Percentiles rank a stretch among this genome's conserved stretches.
These are phyloP conservation scores for Leptinotarsa haldemani DNA, from an alignment of 2,888 invertebrate genomes.

Conservation along the genomic window DNA sequence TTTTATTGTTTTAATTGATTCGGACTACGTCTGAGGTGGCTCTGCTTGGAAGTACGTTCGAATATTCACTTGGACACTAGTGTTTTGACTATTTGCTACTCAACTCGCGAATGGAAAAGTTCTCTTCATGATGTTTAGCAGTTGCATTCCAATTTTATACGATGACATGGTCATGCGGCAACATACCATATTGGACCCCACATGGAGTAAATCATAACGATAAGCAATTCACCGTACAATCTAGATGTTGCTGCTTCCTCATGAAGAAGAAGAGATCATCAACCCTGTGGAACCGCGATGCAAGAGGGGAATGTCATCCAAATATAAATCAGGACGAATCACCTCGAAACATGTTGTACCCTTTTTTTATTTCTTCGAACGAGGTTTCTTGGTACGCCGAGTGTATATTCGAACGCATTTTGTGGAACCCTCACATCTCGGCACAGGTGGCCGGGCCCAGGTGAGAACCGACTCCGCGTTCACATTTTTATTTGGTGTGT, in stretches of 20 bases:
- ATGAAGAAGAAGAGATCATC: too few species aligned
- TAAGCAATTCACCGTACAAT: too few species aligned
- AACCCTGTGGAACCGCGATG: too few species aligned
- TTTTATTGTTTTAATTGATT: conserved; percentile 30
- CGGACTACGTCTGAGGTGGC: conserved; percentile 15
- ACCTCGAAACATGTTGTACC: neutral
- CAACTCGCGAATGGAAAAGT: too few species aligned
- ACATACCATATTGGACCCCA: too few species aligned
- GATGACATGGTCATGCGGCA: too few species aligned
- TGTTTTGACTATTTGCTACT: neutral
- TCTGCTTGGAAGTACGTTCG: conserved; percentile 17
- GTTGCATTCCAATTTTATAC: too few species aligned
- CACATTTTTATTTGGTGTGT: conserved; percentile 25
- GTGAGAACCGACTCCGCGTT: conserved; percentile 22
- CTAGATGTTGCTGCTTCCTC: too few species aligned
- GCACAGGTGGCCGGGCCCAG: conserved; percentile 24
- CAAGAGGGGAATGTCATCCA: too few species aligned
- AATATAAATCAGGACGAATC: too few species aligned
- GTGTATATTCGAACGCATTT: conserved; percentile 9
- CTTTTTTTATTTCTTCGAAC: neutral
- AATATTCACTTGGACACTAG: neutral
- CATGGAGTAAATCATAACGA: too few species aligned
- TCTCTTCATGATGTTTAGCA: too few species aligned
- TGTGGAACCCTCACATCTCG: conserved; percentile 3
- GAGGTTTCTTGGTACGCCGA: neutral